Conservation (phyloP, 1,140 invertebrate genomes). For the Spodoptera frugiperda region DNA sequence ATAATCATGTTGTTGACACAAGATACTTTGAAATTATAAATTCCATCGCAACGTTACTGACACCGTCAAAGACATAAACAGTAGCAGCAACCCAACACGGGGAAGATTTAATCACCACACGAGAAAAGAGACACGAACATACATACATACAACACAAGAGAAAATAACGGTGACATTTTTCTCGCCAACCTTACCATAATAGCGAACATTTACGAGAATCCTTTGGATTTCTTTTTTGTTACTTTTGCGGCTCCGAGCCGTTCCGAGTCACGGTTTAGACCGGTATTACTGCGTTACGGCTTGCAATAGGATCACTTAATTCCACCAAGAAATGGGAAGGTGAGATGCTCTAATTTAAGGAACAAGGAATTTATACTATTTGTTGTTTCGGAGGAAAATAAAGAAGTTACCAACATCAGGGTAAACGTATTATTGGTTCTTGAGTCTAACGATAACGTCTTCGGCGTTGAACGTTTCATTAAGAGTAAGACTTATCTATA, state of each 20-base stretch:
- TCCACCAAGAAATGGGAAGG: constrained; percentile 15
- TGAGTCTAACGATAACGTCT: too few species aligned
- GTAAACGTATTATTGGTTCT: too few species aligned
- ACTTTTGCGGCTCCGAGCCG: not conserved
- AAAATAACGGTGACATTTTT: constrained; percentile 23
- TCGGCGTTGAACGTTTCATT: too few species aligned
- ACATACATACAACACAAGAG: constrained; percentile 22
- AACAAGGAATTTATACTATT: constrained; percentile 20
- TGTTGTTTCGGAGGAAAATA: not conserved
- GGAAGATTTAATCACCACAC: constrained; percentile 16
- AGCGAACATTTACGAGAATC: constrained; percentile 22
- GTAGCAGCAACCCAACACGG: not conserved
- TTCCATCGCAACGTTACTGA: too few species aligned
- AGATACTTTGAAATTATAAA: too few species aligned
- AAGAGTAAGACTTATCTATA: too few species aligned
- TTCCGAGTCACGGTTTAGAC: constrained; percentile 19
- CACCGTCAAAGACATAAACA: not conserved
- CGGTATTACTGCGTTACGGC: constrained; percentile 24
- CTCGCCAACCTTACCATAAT: constrained; percentile 26
- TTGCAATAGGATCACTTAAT: constrained; percentile 31
- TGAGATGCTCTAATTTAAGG: constrained; percentile 22
- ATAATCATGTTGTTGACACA: too few species aligned
- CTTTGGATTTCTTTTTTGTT: constrained; percentile 35
- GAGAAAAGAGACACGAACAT: constrained; percentile 10
- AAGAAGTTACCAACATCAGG: not conserved